Conservation (phyloP, 2,888 invertebrate species). For the Norana najaformis region DNA sequence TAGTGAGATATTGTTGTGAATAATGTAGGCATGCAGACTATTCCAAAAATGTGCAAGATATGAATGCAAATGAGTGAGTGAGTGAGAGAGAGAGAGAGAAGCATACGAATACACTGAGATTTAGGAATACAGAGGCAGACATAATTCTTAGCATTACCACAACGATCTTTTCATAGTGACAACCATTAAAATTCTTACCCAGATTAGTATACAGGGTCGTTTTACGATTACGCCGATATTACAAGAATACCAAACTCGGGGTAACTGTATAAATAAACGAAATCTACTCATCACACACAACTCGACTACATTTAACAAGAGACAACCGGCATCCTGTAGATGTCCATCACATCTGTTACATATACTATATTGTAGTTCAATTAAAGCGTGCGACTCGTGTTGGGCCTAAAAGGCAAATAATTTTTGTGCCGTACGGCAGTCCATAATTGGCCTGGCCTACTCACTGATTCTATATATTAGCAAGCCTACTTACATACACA, state of each 20-base stretch:
- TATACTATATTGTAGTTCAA: neutral
- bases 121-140: neutral
- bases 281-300: neutral
- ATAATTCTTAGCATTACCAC: neutral
- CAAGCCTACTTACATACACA: neutral
- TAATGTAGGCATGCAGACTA: neutral
- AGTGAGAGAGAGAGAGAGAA: no score
- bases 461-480: slow-evolving; percentile 6
- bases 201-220: neutral
- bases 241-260: neutral
- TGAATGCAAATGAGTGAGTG: no score
- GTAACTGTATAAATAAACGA: neutral
- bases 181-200: neutral
- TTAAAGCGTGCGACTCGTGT: neutral
- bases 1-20: no score
- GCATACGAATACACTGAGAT: neutral
- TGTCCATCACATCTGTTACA: neutral
- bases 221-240: neutral
- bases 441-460: neutral
- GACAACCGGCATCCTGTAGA: neutral
- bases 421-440: neutral
- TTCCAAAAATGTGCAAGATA: no score
- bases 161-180: no score
- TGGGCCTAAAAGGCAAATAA: neutral
- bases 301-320: neutral